These are phyloP conservation scores for Dendrolimus houi DNA, from an alignment of 2,888 invertebrate species.

Conservation along the genomic window DNA sequence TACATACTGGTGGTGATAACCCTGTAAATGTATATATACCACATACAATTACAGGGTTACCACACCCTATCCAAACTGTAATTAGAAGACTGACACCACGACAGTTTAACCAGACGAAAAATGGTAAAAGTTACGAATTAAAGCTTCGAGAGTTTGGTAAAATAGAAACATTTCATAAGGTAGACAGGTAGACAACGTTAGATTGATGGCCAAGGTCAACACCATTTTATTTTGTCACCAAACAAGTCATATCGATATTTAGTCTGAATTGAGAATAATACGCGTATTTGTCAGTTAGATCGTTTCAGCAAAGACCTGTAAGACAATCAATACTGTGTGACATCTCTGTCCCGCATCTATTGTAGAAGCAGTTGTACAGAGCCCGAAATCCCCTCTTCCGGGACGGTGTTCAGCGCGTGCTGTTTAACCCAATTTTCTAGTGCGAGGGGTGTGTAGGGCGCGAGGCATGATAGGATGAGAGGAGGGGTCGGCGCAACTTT, in stretches of 20 bases:
- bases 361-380: constrained; percentile 63
- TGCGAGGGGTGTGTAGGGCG: constrained; percentile 55
- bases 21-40: too few species aligned
- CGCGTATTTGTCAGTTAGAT: neutral
- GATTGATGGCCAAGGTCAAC: neutral
- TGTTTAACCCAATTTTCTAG: constrained; percentile 75
- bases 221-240: neutral
- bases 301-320: constrained; percentile 15
- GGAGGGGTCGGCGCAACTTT: constrained; percentile 45
- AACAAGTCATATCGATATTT: neutral
- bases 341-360: constrained; percentile 69
- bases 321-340: constrained; percentile 72
- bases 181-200: neutral
- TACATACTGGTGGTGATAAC: too few species aligned
- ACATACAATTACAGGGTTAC: too few species aligned
- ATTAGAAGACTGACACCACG: neutral
- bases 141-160: neutral
- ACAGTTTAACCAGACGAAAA: neutral
- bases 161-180: neutral
- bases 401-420: constrained; percentile 61
- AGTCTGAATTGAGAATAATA: neutral
- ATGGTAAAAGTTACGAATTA: neutral
- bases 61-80: too few species aligned
- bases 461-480: constrained; percentile 36
- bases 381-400: constrained; percentile 69